These are phyloP conservation scores for Troides oblongomaculatus DNA, from an alignment of 2,888 invertebrate species.

Conservation along the genomic window DNA sequence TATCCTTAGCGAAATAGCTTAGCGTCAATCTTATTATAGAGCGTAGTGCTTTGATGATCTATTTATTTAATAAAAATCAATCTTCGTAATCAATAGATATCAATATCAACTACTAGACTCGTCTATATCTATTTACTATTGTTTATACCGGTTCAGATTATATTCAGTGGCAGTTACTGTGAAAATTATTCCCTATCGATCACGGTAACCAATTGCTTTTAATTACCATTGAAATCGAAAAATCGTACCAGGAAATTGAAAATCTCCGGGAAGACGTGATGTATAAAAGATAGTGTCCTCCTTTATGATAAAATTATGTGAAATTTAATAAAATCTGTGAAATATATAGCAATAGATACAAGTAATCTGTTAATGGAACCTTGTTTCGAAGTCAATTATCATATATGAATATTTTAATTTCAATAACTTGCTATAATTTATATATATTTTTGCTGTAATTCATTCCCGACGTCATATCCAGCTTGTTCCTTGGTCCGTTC, in stretches of 20 bases:
- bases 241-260: neutral
- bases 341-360: too few relatives aligned
- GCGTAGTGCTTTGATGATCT: too few relatives aligned
- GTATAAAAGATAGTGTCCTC: neutral
- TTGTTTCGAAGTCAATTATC: neutral
- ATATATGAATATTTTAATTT: too few relatives aligned
- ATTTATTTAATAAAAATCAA: too few relatives aligned
- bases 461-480: too few relatives aligned
- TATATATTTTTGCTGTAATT: too few relatives aligned
- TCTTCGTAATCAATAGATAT: too few relatives aligned
- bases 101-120: neutral
- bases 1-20: too few relatives aligned
- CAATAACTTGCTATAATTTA: too few relatives aligned
- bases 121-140: neutral
- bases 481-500: too few relatives aligned
- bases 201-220: slow-evolving; percentile 12
- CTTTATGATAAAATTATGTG: neutral
- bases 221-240: slow-evolving; percentile 1
- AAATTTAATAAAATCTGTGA: too few relatives aligned
- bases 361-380: neutral
- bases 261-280: neutral
- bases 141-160: slow-evolving; percentile 1
- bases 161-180: neutral
- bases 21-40: too few relatives aligned
- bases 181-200: neutral